Percentiles rank a stretch among this genome's conserved stretches.
Conservation (phyloP, 2,888 invertebrate species). For the Hirtodrosophila trivittata region DNA sequence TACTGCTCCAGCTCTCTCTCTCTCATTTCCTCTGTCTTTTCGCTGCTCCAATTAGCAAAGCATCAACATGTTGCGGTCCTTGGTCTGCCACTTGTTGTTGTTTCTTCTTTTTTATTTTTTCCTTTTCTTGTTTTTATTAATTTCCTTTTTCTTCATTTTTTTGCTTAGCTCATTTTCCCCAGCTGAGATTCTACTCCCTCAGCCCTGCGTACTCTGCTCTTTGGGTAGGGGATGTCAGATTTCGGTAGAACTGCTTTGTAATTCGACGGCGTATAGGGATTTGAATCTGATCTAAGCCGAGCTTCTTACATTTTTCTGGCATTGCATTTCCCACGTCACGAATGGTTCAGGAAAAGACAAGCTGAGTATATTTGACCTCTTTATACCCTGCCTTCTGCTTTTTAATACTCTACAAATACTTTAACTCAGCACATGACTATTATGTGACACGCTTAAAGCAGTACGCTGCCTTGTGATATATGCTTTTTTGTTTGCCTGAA, state of each 20-base stretch:
- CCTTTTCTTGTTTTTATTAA: background rate
- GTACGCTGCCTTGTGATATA: too few relatives aligned
- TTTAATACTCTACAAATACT: too few relatives aligned
- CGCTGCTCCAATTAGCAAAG: conserved; percentile 68
- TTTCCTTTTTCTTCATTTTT: conserved; percentile 1
- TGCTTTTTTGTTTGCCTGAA: too few relatives aligned
- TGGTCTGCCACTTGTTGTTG: conserved; percentile 32
- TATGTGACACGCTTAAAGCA: too few relatives aligned
- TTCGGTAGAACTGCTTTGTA: conserved; percentile 14
- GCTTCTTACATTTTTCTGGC: conserved; percentile 29
- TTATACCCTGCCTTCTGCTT: too few relatives aligned
- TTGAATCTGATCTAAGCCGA: conserved; percentile 5
- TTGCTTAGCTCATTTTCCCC: conserved; percentile 24
- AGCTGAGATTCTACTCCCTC: too few relatives aligned
- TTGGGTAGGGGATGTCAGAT: background rate
- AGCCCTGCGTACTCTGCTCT: too few relatives aligned
- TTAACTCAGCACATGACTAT: too few relatives aligned
- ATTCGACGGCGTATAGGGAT: conserved; percentile 15
- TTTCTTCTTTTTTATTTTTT: conserved; percentile 1
- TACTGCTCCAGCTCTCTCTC: conserved; percentile 3
- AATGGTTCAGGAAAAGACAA: conserved; percentile 18
- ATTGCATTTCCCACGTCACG: conserved; percentile 39
- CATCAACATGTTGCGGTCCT: conserved; percentile 71
- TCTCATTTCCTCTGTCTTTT: conserved; percentile 29
- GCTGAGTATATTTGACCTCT: too few relatives aligned